phyloP scores from a whole-genome alignment of 2,113 vertebrate genomes.

The Notothenia rossii region DNA sequence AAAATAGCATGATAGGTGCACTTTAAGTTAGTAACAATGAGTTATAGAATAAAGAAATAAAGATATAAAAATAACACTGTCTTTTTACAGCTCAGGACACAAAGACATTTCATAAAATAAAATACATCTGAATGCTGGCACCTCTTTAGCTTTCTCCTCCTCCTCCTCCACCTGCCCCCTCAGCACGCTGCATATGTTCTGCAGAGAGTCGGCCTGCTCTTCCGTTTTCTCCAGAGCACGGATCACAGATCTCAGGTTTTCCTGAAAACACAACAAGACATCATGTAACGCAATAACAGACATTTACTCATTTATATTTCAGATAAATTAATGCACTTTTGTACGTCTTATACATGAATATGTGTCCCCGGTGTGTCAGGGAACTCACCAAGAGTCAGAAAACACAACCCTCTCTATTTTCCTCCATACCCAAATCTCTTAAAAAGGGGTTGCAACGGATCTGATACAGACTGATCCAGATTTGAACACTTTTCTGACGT shows the following conservation, averaged over 20 bases:
- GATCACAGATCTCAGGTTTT: constrained; percentile 60
- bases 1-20: no score
- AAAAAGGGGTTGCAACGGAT: no score
- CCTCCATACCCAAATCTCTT: no score
- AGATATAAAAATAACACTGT: neutral
- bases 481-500: no score
- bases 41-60: neutral
- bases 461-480: no score
- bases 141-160: constrained; percentile 77
- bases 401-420: no score
- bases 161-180: constrained; percentile 70
- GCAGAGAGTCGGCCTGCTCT: constrained; percentile 50
- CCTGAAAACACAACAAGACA: constrained; percentile 53
- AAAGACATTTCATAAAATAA: neutral
- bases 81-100: neutral
- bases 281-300: neutral
- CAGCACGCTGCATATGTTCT: constrained; percentile 61
- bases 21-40: neutral
- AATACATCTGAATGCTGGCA: constrained; percentile 20
- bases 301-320: neutral
- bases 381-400: no score
- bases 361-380: no score
- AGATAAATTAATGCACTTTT: neutral
- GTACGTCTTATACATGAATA: no score
- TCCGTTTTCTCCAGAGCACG: constrained; percentile 71